Conservation (phyloP, 1,140 invertebrate genomes). For the Pissodes strobi region DNA sequence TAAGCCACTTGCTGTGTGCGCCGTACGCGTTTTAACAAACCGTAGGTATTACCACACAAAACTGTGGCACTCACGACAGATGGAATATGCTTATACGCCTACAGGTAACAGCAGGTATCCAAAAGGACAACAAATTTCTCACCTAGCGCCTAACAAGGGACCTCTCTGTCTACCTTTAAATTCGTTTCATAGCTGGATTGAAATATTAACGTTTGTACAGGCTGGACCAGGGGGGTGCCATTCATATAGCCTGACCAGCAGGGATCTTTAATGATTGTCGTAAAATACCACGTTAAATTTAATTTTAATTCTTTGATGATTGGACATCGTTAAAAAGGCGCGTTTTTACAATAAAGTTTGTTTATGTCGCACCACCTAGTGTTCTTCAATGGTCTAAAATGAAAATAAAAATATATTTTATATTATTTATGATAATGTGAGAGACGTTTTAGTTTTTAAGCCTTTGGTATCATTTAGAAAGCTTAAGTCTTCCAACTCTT, state of each 20-base stretch:
- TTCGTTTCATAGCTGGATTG: slow-evolving; percentile 47
- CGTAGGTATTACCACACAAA: slow-evolving; percentile 2
- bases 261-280: slow-evolving; percentile 44
- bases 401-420: slow-evolving; percentile 13
- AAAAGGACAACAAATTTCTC: slow-evolving; percentile 52
- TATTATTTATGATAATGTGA: slow-evolving; percentile 19
- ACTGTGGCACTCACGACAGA: not conserved
- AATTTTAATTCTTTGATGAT: slow-evolving; percentile 44
- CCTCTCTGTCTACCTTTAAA: slow-evolving; percentile 48
- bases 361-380: slow-evolving; percentile 33
- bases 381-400: slow-evolving; percentile 12
- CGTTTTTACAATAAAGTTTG: slow-evolving; percentile 35
- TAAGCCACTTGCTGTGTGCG: slow-evolving; percentile 46
- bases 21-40: slow-evolving; percentile 21
- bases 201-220: slow-evolving; percentile 50
- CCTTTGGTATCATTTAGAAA: no score
- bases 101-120: slow-evolving; percentile 41
- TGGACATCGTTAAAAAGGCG: slow-evolving; percentile 35
- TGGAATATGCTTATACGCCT: slow-evolving; percentile 19
- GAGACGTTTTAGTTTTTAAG: no score
- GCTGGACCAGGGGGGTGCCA: slow-evolving; percentile 46
- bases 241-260: slow-evolving; percentile 41
- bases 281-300: slow-evolving; percentile 44
- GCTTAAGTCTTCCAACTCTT: no score
- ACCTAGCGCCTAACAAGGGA: slow-evolving; percentile 52